These are phyloP conservation scores for Calcarius lapponicus DNA, from an alignment of 2,797 vertebrate species.

Conservation along the genomic window DNA sequence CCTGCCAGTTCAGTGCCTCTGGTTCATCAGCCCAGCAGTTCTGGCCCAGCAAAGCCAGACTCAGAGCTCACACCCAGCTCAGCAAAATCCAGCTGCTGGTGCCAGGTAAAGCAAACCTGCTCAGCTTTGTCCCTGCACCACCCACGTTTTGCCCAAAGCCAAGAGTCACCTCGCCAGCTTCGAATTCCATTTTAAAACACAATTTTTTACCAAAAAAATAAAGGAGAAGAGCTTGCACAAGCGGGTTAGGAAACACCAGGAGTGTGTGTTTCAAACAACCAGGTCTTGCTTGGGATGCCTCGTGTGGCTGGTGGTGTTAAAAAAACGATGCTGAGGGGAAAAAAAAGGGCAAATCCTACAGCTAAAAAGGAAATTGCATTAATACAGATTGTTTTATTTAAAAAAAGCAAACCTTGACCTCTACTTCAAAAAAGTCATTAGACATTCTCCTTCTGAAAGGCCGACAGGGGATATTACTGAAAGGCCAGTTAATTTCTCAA, in stretches of 20 bases:
- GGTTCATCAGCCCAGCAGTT: neutral
- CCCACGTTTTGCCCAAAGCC: neutral
- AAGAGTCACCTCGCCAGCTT: neutral
- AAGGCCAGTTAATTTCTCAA: slow-evolving; percentile 73
- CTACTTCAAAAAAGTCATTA: slow-evolving; percentile 78
- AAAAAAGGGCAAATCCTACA: slow-evolving; percentile 1
- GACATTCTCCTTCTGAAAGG: slow-evolving; percentile 67
- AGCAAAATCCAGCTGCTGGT: neutral
- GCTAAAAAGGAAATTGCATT: slow-evolving; percentile 77
- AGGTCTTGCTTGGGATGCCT: slow-evolving; percentile 32
- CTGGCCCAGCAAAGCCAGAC: neutral
- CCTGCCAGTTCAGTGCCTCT: neutral
- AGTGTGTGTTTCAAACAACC: slow-evolving; percentile 28
- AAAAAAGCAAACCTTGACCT: slow-evolving; percentile 77
- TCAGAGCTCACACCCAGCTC: neutral
- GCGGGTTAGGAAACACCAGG: slow-evolving; percentile 31
- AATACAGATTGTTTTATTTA: slow-evolving; percentile 80
- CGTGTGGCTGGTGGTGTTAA: slow-evolving; percentile 11
- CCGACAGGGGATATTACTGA: slow-evolving; percentile 59
- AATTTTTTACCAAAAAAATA: neutral
- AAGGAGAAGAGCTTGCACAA: neutral
- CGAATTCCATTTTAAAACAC: neutral
- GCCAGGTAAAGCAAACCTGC: neutral
- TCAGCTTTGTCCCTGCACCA: neutral
- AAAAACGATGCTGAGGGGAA: neutral